Evolutionary conservation across 2,888 invertebrate species (phyloP), one percentile per base, ranked within the genome.

Genomic region (Protophormia terraenovae): DNA sequence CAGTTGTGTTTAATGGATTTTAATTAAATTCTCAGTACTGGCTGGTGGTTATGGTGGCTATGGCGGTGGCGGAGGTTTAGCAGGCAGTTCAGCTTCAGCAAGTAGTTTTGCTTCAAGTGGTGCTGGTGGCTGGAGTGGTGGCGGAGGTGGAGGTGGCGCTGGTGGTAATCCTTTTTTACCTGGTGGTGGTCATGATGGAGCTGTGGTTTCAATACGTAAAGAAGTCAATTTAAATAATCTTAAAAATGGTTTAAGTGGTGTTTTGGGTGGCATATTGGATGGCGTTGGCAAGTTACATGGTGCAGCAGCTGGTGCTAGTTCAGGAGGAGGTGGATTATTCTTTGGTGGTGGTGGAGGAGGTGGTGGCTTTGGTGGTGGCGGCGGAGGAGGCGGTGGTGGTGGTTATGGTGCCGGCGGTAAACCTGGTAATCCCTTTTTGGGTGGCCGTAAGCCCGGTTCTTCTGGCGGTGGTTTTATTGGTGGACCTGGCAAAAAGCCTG

Each of bases 61-160:
- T 16, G 87, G 86, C 5, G 76, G 77, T 29, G 81, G 79, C 0
- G 82, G 86, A 19, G 80, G 86, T 7, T 77, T 85, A 32, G 88
- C 88, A 6, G 86, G 87, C 38, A 87, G 87, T 50, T 86, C 86
- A 16, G 88, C 89, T 6, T 87, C 87, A 12, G 88, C 89, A 4
- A 87, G 83, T 77, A 89, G 89, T 75, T 89, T 86, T 77, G 84
- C 88, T 5, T 86, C 81, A 50, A 82, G 86, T 16, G 86, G 85
- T 45, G 86, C 83, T 3, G 78, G 73, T 27, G 87, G 87, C 7
- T 85, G 87, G 22, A 79, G 84, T 12, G 82, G 83, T 5, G 83
- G 87, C 12, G 83, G 78, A 14, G 83, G 76, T 14, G 72, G 73
- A 16, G 38, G 41, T 14, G 86, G 77, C 19, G 72, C 75, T 1